These are phyloP conservation scores for Poeciliopsis paucimaculata DNA, from an alignment of 2,797 vertebrate species.

Conservation along the genomic window DNA sequence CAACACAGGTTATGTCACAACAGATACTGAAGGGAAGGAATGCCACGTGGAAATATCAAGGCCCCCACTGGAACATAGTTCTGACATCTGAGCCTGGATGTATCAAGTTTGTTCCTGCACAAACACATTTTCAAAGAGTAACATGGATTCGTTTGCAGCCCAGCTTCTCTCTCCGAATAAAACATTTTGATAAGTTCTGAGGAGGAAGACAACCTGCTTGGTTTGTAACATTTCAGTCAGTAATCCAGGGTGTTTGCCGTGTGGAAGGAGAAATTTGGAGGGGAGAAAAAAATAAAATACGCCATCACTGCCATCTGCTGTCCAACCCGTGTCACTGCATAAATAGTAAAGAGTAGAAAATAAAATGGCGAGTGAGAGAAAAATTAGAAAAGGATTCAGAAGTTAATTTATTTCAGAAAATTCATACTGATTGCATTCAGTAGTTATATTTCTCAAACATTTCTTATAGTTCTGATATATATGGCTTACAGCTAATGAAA, in stretches of 20 bases:
- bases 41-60: conserved; percentile 56
- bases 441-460: not conserved
- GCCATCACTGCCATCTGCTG: conserved; percentile 58
- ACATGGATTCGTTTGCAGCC: conserved; percentile 52
- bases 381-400: not conserved
- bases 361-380: not conserved
- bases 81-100: conserved; percentile 46
- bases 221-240: conserved; percentile 64
- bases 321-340: not conserved
- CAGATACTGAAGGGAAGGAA: conserved; percentile 21
- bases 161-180: conserved; percentile 15
- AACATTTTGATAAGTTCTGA: conserved; percentile 35
- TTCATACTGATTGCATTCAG: not conserved
- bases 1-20: conserved; percentile 45
- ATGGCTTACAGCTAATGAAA: not conserved
- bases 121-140: conserved; percentile 45
- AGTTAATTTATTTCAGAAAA: not conserved
- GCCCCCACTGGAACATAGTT: conserved; percentile 34
- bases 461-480: not conserved
- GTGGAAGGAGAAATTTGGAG: conserved; percentile 44
- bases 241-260: conserved; percentile 64
- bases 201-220: conserved; percentile 52
- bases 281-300: not conserved
- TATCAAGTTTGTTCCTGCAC: conserved; percentile 46
- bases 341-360: not conserved